Evolutionary conservation across 2,888 invertebrate species (phyloP).

Genomic region (Bursaphelenchus okinawaensis): DNA sequence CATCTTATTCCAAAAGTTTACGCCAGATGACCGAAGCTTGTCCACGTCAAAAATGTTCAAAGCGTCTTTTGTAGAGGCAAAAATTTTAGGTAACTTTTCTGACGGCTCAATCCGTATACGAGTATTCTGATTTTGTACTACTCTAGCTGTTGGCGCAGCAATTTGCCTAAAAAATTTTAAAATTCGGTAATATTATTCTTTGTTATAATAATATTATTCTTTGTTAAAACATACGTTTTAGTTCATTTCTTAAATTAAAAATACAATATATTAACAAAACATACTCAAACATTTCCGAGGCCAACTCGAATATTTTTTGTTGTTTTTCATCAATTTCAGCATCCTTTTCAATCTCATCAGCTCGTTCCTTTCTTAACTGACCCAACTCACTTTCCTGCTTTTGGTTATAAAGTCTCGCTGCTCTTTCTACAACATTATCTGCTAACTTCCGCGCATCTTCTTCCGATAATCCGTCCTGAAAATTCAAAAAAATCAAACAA

Average conservation of each 20-base stretch:
- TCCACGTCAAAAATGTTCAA: not conserved
- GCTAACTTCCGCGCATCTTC: constrained; percentile 35
- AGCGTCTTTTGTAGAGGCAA: constrained; percentile 1
- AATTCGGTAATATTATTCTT: too few relatives aligned
- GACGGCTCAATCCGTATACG: not conserved
- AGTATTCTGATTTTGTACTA: not conserved
- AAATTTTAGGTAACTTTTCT: constrained; percentile 4
- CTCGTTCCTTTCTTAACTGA: not conserved
- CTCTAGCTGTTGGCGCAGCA: not conserved
- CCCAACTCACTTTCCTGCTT: constrained; percentile 14
- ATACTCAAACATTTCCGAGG: constrained; percentile 34
- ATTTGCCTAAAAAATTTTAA: constrained; percentile 11
- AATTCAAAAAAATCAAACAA: not conserved
- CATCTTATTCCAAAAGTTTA: constrained; percentile 21
- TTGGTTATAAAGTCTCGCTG: constrained; percentile 28
- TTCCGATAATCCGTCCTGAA: constrained; percentile 31
- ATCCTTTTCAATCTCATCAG: not conserved
- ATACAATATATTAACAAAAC: constrained; percentile 11
- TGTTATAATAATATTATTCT: too few relatives aligned
- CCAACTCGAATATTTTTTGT: constrained; percentile 34
- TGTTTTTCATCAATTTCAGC: not conserved
- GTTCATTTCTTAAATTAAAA: not conserved
- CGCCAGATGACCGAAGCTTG: not conserved
- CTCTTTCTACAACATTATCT: constrained; percentile 35
- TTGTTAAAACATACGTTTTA: too few relatives aligned